Evolutionary conservation across 2,888 invertebrate species (phyloP).

Genomic region (Acanthopleura granulata): DNA sequence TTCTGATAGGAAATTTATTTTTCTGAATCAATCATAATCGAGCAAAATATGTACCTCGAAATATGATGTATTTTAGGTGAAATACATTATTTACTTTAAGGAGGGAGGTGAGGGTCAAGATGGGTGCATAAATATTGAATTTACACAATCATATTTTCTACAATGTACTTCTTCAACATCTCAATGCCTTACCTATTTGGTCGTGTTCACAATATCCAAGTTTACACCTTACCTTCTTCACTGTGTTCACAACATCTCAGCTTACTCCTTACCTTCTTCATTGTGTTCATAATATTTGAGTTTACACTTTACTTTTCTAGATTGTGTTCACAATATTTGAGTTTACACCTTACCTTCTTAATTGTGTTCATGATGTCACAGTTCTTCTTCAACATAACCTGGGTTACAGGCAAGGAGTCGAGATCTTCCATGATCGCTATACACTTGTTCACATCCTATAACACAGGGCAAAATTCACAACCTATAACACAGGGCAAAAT

Average conservation of each 20-base stretch:
- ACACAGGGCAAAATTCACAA: background rate
- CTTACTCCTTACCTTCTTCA: constrained; percentile 62
- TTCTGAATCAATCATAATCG: no score
- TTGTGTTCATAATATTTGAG: constrained; percentile 68
- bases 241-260: constrained; percentile 17
- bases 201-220: constrained; percentile 68
- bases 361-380: constrained; percentile 68
- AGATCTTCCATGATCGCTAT: constrained; percentile 67
- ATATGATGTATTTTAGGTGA: no score
- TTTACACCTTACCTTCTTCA: constrained; percentile 34
- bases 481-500: background rate
- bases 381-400: constrained; percentile 66
- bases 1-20: no score
- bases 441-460: constrained; percentile 67
- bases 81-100: no score
- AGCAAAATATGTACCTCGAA: no score
- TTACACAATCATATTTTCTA: no score
- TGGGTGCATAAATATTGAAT: no score
- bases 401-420: constrained; percentile 59
- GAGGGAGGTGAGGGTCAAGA: no score
- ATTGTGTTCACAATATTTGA: constrained; percentile 68
- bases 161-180: no score
- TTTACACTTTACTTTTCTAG: constrained; percentile 64
- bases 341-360: constrained; percentile 64
- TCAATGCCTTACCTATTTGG: constrained; percentile 62